A percentile compares a stretch with the other conserved stretches of the same genome.
Conservation (phyloP, 2,797 vertebrate genomes). For the Tauraco hartlaubi region DNA sequence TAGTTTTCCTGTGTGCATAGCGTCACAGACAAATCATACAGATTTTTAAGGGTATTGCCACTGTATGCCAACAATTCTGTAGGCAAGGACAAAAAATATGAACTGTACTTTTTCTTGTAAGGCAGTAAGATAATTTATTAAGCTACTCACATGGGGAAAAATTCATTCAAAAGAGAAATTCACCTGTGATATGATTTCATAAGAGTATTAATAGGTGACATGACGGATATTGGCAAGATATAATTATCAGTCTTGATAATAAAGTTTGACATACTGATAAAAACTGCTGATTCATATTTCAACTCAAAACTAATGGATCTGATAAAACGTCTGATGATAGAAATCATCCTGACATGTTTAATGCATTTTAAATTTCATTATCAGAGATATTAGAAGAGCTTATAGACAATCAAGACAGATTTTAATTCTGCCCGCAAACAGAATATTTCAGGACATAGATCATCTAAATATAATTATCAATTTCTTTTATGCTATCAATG, state of each 20-base stretch:
- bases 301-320: slow-evolving; percentile 29
- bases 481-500: not conserved
- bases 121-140: not conserved
- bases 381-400: not conserved
- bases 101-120: not conserved
- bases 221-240: not conserved
- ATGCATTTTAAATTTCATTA: slow-evolving; percentile 52
- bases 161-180: not conserved
- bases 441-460: not conserved
- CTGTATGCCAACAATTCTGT: not conserved
- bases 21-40: not conserved
- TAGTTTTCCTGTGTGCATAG: not conserved
- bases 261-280: slow-evolving; percentile 14
- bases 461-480: not conserved
- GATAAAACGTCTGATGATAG: not conserved
- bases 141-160: not conserved
- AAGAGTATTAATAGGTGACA: not conserved
- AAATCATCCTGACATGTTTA: not conserved
- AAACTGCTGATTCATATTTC: slow-evolving; percentile 27
- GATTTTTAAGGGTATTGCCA: not conserved
- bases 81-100: not conserved
- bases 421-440: not conserved
- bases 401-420: not conserved
- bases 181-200: not conserved
- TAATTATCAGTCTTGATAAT: slow-evolving; percentile 4